Base-by-base conservation (phyloP, 2,113 vertebrate genomes). In the Tiliqua scincoides region DNA sequence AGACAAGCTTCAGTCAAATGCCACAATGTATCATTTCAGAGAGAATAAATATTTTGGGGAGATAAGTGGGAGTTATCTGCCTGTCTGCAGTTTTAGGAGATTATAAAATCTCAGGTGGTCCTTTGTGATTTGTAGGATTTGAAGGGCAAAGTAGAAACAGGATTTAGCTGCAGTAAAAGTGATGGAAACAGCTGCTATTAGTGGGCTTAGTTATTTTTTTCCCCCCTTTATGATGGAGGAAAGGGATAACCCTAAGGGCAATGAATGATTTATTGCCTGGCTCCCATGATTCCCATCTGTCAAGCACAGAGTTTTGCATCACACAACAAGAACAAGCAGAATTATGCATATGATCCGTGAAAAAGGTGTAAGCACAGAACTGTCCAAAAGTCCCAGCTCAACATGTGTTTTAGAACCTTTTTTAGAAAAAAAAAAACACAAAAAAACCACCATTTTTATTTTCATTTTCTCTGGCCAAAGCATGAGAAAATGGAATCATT, bases 311-410 rank as follows among this genome's bases (percentile, higher is more conserved):
- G 23, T 71, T 40, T 77, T 90, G 57, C 61, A 71, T 0, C 87
- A 76, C 40, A 81, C 72, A 77, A 68, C 23, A 79, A 89, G 30
- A 85, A 84, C 61, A 89, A 48, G n/a, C 35, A 79, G 75, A 1
- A 63, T 35, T 0, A 1, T 67, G 71, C 11, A 70, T 85, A 21
- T 65, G 84, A 84, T 93, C 88, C 87, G 90, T 87, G 88, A 91
- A 91, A 92, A 91, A 94, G 78, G 90, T 92, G 87, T 77, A 91
- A 93, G 63, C 62, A 81, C 87, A 91, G 80, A 92, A 93, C 79
- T 84, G 78, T 79, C 85, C 82, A 89, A 86, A 88, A 92, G 90
- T 93, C 93, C 52, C 89, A 92, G 88, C 52, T 88, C 88, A 92
- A 93, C 83, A 92, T 84, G 91, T 81, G 76, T 83, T 91, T 89